Conservation (phyloP, 2,113 vertebrate genomes). For the Dendrocopos noguchii region DNA sequence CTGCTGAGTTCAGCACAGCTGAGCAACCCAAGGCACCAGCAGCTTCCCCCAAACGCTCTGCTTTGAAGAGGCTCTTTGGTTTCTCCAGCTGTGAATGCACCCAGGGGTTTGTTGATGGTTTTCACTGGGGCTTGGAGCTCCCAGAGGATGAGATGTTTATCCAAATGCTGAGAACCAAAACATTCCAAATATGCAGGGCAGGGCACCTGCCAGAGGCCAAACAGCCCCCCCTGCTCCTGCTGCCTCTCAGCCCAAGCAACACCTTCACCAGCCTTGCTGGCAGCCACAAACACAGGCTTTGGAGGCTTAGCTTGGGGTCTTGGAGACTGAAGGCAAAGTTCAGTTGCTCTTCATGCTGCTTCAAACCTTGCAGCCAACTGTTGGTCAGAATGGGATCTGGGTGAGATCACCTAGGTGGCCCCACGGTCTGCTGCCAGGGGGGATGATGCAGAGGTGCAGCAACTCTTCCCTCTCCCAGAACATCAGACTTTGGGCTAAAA, state of each 20-base stretch:
- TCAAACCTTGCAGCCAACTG: background rate
- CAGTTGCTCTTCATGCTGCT: background rate
- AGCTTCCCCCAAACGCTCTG: constrained; percentile 17
- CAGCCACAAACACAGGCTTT: background rate
- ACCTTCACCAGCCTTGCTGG: background rate
- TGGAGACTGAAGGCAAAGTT: background rate
- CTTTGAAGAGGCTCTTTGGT: background rate
- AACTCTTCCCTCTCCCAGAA: background rate
- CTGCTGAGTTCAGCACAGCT: constrained; percentile 12
- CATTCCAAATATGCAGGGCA: background rate
- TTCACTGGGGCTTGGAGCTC: background rate
- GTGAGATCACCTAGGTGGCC: background rate
- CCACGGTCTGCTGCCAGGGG: background rate
- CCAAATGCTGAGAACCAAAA: background rate
- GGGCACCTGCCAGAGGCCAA: background rate
- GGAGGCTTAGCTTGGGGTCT: background rate
- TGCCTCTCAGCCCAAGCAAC: background rate
- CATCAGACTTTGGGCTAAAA: background rate
- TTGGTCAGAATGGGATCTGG: rapidly evolving
- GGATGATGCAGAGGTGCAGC: rapidly evolving
- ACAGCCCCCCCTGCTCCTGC: background rate
- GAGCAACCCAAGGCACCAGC: background rate
- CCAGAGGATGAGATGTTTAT: background rate
- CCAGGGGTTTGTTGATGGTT: background rate
- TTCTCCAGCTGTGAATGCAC: background rate